phyloP scores from a whole-genome alignment of 2,113 vertebrate species.

The Jacana jacana region DNA sequence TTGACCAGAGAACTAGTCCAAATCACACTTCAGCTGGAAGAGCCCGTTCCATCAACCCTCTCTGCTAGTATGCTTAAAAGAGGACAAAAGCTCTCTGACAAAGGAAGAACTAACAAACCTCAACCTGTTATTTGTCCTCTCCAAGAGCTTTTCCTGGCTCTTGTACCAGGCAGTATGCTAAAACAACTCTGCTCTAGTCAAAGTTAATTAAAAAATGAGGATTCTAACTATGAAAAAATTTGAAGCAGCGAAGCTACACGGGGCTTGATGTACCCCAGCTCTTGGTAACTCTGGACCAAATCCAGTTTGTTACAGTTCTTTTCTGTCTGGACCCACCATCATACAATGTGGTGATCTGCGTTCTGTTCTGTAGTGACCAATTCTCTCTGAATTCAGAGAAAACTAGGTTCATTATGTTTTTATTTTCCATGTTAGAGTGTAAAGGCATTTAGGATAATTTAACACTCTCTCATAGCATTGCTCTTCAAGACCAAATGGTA shows the following conservation, averaged over 20 bases:
- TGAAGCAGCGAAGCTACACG: neutral
- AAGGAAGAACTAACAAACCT: neutral
- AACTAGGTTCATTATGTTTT: neutral
- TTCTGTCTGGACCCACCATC: neutral
- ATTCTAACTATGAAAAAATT: neutral
- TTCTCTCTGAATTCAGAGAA: neutral
- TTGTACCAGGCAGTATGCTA: neutral
- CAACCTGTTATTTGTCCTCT: neutral
- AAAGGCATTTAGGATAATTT: neutral
- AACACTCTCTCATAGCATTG: neutral
- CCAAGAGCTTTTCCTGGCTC: neutral
- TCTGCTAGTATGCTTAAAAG: neutral
- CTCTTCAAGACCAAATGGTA: neutral
- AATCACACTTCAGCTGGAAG: neutral
- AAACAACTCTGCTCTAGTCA: neutral
- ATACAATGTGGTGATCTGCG: neutral
- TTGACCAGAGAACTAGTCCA: neutral
- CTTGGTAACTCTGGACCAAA: neutral
- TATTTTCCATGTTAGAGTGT: neutral
- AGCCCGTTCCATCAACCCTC: neutral
- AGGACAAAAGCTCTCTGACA: neutral
- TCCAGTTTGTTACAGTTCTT: neutral
- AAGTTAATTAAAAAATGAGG: neutral
- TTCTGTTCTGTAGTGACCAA: neutral
- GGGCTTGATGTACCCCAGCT: neutral